A percentile compares a stretch with the other conserved stretches of the same genome.
These are phyloP conservation scores for Eupithecia abbreviata DNA, from an alignment of 2,888 invertebrate genomes.

Conservation along the genomic window DNA sequence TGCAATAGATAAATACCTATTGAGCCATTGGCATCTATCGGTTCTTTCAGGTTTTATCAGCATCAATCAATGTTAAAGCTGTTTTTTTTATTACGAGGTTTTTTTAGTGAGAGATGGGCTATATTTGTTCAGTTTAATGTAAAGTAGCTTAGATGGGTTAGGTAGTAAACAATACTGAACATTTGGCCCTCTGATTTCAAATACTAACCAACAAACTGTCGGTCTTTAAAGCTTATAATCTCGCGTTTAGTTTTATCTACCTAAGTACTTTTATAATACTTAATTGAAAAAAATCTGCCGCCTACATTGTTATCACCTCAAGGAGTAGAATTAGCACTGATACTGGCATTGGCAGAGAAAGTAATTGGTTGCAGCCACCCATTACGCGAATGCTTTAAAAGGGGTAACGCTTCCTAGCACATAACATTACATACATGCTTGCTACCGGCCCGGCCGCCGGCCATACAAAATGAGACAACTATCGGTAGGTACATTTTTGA, in stretches of 20 bases:
- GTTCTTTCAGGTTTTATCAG: too few species aligned
- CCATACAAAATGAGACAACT: conserved; percentile 77
- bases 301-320: conserved; percentile 12
- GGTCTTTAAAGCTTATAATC: background rate
- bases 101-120: too few species aligned
- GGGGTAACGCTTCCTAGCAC: conserved; percentile 69
- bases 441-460: conserved; percentile 63
- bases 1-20: too few species aligned
- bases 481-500: conserved; percentile 70
- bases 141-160: background rate
- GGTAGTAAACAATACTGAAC: background rate
- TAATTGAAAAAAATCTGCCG: background rate
- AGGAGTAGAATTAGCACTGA: conserved; percentile 32
- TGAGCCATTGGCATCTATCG: too few species aligned
- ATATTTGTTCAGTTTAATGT: background rate
- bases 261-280: background rate
- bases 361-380: conserved; percentile 66
- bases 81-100: too few species aligned
- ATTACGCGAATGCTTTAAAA: conserved; percentile 78
- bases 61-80: too few species aligned
- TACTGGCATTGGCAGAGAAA: conserved; percentile 72
- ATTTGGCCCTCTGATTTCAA: background rate
- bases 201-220: background rate
- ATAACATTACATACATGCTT: conserved; percentile 71
- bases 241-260: background rate